Base-by-base conservation (phyloP, 2,797 vertebrate species). In the Stomatorhinus walkeri region DNA sequence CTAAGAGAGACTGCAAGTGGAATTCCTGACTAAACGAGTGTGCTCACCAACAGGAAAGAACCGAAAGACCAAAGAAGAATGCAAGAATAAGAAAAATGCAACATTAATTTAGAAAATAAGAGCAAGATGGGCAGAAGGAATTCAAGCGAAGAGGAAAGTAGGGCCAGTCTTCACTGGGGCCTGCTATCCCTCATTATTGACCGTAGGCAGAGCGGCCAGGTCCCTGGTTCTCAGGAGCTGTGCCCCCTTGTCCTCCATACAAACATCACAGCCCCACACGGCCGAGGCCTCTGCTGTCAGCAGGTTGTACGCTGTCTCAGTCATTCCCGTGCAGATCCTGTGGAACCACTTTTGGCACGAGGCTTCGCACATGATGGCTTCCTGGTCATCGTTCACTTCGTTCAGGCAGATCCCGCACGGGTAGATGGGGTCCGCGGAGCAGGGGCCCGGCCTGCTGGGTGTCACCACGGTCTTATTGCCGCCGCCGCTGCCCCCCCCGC, bases 331-430 rank as follows among this genome's bases (percentile, higher is more conserved):
- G 64, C 97, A 97, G 88, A 96, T 87, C 24, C 96, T 95, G 89
- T 97, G 97, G 90, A 97, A 97, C 97, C 96, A 97, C 6, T 96
- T 97, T 87, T 96, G 96, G 91, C 97, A 97, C 2, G 95, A 97
- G 12, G 96, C 96, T 91, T 97, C 96, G 8, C 97, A 97, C 54
- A 96, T 90, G 90, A 97, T 96, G 90, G 97, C 96, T 22, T 97
- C 97, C 92, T 96, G 96, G 90, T 97, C 95, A 59, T 97, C 96
- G 0, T 96, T 96, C 87, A 97, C 96, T 89, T 97, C 96, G 0
- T 93, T 94, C 0, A 95, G 94, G 90, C 97, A 97, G 87, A 97
- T 96, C 0, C 96, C 96, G 64, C 96, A 97, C 0, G 95, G 95
- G 86, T 96, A 96, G 48, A 96, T 90, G 0, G 95, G 95, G 52